A percentile compares a stretch with the other conserved stretches of the same genome.
Conservation (phyloP, 37 sponge, comb jelly and placozoan species). For the Bolinopsis microptera region DNA sequence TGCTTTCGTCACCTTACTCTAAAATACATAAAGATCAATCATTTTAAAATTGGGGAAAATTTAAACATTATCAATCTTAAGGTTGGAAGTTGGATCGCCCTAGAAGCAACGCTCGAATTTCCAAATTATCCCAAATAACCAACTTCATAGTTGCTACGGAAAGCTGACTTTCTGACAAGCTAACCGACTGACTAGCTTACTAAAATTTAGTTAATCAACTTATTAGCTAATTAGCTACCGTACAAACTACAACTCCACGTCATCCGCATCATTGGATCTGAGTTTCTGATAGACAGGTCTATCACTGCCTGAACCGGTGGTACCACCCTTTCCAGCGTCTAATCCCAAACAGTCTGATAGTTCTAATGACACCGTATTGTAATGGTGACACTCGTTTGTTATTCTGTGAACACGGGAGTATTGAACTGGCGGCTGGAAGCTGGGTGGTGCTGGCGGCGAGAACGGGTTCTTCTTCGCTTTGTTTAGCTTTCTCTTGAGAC, state of each 20-base stretch:
- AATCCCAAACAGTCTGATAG: not conserved
- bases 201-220: no score
- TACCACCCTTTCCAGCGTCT: not conserved
- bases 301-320: not conserved
- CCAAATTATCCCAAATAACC: no score
- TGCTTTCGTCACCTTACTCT: no score
- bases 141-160: no score
- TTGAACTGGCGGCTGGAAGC: not conserved
- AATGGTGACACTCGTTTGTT: slow-evolving; percentile 15
- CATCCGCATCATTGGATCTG: not conserved
- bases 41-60: no score
- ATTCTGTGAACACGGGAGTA: slow-evolving; percentile 49
- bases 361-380: slow-evolving; percentile 33
- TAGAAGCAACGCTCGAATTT: no score
- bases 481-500: not conserved
- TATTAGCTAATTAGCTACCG: not conserved
- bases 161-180: no score
- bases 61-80: no score
- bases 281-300: slow-evolving; percentile 32
- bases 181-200: no score
- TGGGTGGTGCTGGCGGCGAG: not conserved
- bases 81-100: no score
- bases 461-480: not conserved
- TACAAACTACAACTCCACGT: not conserved
- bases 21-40: no score